A percentile compares a stretch with the other conserved stretches of the same genome.
Conservation (phyloP, 2,888 invertebrate species). For the Parelbella ahira region DNA sequence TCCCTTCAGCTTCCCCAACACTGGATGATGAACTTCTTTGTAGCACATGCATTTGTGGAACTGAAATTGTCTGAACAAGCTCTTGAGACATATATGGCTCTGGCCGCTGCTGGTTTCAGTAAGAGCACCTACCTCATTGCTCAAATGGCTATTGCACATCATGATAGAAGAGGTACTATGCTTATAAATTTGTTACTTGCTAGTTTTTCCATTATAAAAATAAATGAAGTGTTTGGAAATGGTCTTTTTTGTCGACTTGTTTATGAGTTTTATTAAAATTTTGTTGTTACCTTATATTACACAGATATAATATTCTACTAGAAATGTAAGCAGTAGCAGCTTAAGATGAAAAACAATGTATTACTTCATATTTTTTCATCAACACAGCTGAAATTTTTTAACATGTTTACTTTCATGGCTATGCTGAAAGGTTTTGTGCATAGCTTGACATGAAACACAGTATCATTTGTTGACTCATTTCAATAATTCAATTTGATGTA, state of each 20-base stretch:
- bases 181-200: background rate
- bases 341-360: no score
- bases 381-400: no score
- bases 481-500: no score
- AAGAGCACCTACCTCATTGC: conserved; percentile 94
- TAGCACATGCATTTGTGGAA: conserved; percentile 94
- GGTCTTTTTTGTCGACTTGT: background rate
- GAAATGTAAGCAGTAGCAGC: no score
- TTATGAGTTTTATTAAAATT: conserved; percentile 31
- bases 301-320: no score
- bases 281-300: conserved; percentile 95
- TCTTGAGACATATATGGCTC: conserved; percentile 87
- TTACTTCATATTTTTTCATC: no score
- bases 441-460: no score
- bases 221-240: background rate
- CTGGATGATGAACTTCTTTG: conserved; percentile 97
- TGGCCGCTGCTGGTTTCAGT: conserved; percentile 90
- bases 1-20: conserved; percentile 87
- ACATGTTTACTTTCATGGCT: no score
- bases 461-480: no score
- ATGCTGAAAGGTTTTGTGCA: no score
- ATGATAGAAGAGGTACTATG: conserved; percentile 90
- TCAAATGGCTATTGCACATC: conserved; percentile 95
- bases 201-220: no score
- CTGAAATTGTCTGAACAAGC: conserved; percentile 95